Evolutionary conservation across 2,888 invertebrate genomes (phyloP).

Genomic region (Zeuzera pyrina): DNA sequence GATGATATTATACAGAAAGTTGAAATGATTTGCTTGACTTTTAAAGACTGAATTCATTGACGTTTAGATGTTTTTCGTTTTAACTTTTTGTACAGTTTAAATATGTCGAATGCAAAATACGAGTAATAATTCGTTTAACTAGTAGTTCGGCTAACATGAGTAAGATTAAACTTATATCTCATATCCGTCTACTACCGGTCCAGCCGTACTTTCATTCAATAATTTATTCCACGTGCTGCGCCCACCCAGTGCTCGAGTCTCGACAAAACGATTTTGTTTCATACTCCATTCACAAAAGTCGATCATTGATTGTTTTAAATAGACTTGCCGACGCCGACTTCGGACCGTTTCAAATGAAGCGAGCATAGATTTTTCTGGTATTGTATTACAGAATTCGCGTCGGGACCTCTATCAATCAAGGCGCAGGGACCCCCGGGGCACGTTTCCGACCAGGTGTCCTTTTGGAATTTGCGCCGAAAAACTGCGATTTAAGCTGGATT

Average conservation of each 20-base stretch:
- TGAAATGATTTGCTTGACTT: too few species aligned
- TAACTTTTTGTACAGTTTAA: too few species aligned
- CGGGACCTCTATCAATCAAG: conserved; percentile 65
- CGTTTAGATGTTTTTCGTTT: too few species aligned
- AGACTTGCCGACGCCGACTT: conserved; percentile 64
- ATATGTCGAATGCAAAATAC: too few species aligned
- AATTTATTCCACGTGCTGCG: conserved; percentile 43
- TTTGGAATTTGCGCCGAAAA: conserved; percentile 68
- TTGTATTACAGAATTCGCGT: conserved; percentile 45
- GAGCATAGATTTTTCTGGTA: conserved; percentile 33
- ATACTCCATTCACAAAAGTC: conserved; percentile 57
- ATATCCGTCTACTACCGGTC: too few species aligned
- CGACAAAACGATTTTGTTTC: conserved; percentile 56
- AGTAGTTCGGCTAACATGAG: too few species aligned
- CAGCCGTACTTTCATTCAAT: conserved; percentile 20
- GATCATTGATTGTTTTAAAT: conserved; percentile 71
- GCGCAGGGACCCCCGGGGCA: conserved; percentile 58
- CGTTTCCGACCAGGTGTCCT: conserved; percentile 71
- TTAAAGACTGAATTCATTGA: too few species aligned
- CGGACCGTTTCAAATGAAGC: conserved; percentile 28
- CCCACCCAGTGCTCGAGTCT: conserved; percentile 42
- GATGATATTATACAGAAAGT: too few species aligned
- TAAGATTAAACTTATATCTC: too few species aligned
- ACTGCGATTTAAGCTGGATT: conserved; percentile 54
- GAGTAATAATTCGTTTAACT: too few species aligned